These are phyloP conservation scores for Helostoma temminkii DNA, from an alignment of 2,797 vertebrate genomes.

Conservation along the genomic window DNA sequence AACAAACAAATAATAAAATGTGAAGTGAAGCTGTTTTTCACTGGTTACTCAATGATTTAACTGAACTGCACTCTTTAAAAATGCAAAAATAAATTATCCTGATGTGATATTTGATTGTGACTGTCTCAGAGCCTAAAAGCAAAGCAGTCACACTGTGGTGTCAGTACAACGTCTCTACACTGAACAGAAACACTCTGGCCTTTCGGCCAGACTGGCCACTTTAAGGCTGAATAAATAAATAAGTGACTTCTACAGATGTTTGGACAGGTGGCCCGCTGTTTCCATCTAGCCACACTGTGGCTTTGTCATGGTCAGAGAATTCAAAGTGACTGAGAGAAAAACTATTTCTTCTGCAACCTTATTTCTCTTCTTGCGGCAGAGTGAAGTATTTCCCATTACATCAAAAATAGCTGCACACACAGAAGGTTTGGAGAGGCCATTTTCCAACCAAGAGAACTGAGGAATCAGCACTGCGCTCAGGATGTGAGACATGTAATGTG, in stretches of 20 bases:
- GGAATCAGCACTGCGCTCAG: conserved; percentile 51
- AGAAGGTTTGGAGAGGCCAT: conserved; percentile 45
- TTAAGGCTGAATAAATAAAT: conserved; percentile 58
- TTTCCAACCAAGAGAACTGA: conserved; percentile 63
- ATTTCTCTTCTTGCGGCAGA: conserved; percentile 57
- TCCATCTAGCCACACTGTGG: conserved; percentile 47
- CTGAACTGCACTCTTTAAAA: too few species aligned
- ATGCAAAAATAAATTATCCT: too few species aligned
- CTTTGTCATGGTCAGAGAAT: conserved; percentile 61
- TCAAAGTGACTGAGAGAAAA: conserved; percentile 48
- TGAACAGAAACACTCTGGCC: conserved; percentile 26
- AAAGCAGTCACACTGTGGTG: conserved; percentile 12
- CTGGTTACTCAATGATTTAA: too few species aligned
- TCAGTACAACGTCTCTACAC: conserved; percentile 30
- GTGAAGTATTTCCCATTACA: conserved; percentile 61
- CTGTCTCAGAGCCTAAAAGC: too few species aligned
- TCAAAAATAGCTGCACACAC: conserved; percentile 52
- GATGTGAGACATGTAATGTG: conserved; percentile 63
- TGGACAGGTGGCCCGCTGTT: conserved; percentile 73
- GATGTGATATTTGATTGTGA: too few species aligned
- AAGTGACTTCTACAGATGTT: conserved; percentile 63
- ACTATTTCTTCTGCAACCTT: conserved; percentile 37
- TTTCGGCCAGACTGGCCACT: conserved; percentile 19
- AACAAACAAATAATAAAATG: too few species aligned
- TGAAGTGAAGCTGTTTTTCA: too few species aligned